Base-by-base conservation (phyloP, 2,888 invertebrate genomes). In the Nomada ruficornis region DNA sequence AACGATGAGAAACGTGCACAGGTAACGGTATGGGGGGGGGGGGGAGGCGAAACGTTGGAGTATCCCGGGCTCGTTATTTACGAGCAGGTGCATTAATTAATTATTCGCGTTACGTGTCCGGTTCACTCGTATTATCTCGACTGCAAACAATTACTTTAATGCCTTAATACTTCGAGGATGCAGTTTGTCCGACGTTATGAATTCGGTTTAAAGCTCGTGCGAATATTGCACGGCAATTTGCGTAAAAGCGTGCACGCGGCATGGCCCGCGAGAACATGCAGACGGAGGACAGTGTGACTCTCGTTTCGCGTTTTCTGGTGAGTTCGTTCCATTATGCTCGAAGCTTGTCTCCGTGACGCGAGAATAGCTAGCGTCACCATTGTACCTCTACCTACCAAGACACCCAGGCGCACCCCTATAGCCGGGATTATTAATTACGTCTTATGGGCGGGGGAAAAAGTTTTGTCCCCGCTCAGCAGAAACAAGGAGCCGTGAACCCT, bases 381-480 rank as follows among this genome's bases (percentile, higher is more conserved):
- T 78, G 80, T 83, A 64, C 74, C 20, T 69, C n/a, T 63, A 15
- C 80, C 59, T 59, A 65, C 74, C 75, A 80, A 81, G 76, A 74
- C 76, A 69, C 80, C 68, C 10, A 4, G 26, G 2, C 20, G 15
- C 5, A 15, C 47, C 47, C 15, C 80, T 62, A 54, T 73, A 82
- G 82, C 82, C 76, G 69, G 62, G 77, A 80, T 88, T 88, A 88
- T 88, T 88, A 88, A 88, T 88, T 88, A 83, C 83, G 77, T 85
- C 83, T 82, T 70, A 59, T 54, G 75, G 47, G 26, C 13, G 15
- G 20, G 47, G 76, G 78, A 77, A 88, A 88, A 88, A 88, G 69
- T 82, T 84, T 87, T 60, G 76, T 83, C 79, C 64, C 57, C 36
- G 15, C 44, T 42, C 13, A 42, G 9, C 18, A 10, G 52, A 18